Conservation (phyloP, 1,140 invertebrate species). For the Trinorchestia longiramus region DNA sequence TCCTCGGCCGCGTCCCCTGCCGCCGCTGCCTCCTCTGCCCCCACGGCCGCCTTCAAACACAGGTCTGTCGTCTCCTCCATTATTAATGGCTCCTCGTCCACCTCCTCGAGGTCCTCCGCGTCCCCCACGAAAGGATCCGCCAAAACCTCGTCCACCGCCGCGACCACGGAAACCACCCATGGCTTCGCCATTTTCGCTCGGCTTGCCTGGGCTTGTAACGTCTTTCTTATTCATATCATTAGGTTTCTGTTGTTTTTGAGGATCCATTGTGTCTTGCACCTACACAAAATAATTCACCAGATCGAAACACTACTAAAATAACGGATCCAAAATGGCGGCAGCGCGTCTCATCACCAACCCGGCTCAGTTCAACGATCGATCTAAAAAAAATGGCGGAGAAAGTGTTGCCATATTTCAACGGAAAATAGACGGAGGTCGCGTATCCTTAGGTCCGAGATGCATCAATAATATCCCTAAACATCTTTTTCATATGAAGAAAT, state of each 20-base stretch:
- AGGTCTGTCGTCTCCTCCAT: conserved; percentile 10
- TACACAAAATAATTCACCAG: neutral
- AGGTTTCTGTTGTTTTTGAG: conserved; percentile 59
- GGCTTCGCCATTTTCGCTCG: conserved; percentile 61
- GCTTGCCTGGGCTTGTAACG: conserved; percentile 57
- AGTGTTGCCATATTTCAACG: conserved; percentile 22
- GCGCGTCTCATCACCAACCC: conserved; percentile 50
- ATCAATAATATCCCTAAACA: neutral
- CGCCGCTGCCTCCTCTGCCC: conserved; percentile 67
- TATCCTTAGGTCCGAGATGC: neutral
- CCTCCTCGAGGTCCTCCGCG: conserved; percentile 68
- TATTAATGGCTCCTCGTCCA: conserved; percentile 58
- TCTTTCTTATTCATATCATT: conserved; percentile 63
- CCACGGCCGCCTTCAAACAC: conserved; percentile 68
- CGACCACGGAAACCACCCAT: conserved; percentile 67
- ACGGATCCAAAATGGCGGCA: conserved; percentile 43
- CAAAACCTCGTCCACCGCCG: conserved; percentile 70
- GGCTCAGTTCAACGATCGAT: conserved; percentile 53
- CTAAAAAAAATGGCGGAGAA: conserved; percentile 34
- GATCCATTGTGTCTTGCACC: conserved; percentile 60
- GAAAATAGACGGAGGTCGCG: neutral
- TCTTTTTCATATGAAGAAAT: neutral
- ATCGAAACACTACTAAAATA: neutral
- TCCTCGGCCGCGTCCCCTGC: conserved; percentile 54
- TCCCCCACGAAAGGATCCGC: conserved; percentile 65